Conservation (phyloP, 1,140 invertebrate species). For the Hycleus cichorii region DNA sequence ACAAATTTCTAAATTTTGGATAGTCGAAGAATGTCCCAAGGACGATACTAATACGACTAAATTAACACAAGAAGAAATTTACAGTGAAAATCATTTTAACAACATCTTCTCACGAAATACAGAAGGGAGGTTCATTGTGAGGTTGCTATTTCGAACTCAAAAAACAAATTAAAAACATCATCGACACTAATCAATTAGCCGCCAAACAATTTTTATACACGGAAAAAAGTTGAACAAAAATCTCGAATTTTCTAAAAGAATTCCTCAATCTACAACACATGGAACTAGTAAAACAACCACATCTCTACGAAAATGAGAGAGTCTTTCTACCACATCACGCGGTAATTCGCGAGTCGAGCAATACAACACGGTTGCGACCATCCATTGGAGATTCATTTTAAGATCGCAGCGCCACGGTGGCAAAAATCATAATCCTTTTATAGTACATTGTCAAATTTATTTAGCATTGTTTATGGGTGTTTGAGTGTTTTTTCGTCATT, state of each 20-base stretch:
- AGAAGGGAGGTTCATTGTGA: constrained; percentile 20
- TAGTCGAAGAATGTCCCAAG: constrained; percentile 10
- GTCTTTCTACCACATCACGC: no score
- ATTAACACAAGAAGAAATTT: constrained; percentile 13
- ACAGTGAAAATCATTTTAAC: constrained; percentile 20
- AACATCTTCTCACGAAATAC: constrained; percentile 5
- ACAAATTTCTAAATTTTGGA: constrained; percentile 17
- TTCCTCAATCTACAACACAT: constrained; percentile 15
- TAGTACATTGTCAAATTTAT: no score
- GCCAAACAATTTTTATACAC: constrained; percentile 3
- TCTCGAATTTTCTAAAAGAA: constrained; percentile 19
- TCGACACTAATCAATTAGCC: no score
- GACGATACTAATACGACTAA: background rate
- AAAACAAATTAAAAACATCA: constrained; percentile 4
- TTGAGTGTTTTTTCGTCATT: no score
- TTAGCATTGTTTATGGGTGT: no score
- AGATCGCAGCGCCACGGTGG: no score
- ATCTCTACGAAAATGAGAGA: background rate
- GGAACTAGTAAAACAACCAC: background rate
- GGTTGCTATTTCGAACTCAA: constrained; percentile 22
- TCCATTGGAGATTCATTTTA: no score
- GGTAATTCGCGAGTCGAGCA: background rate
- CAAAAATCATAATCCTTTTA: no score
- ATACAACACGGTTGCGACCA: background rate
- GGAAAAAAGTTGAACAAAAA: constrained; percentile 11